These are phyloP conservation scores for Atherinomorus stipes DNA, from an alignment of 2,113 vertebrate genomes.

Conservation along the genomic window DNA sequence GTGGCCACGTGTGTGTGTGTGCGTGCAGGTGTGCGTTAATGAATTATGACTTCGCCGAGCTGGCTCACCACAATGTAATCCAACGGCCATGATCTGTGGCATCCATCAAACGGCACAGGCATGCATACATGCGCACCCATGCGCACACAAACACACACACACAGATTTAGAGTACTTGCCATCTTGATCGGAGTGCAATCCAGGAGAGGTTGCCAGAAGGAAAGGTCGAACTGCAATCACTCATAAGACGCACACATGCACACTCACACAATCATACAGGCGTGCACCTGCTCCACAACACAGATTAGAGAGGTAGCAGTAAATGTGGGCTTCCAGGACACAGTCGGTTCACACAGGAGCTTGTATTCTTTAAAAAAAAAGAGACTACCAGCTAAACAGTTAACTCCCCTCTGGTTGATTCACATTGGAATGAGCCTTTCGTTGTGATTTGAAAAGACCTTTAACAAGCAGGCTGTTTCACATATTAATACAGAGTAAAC, in stretches of 20 bases:
- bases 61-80: slow-evolving; percentile 57
- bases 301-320: slow-evolving; percentile 24
- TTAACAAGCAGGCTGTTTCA: no score
- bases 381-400: background rate
- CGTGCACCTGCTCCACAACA: slow-evolving; percentile 61
- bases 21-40: slow-evolving; percentile 35
- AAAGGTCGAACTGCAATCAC: slow-evolving; percentile 70
- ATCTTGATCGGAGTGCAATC: slow-evolving; percentile 70
- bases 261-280: slow-evolving; percentile 20
- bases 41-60: slow-evolving; percentile 60
- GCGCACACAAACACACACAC: slow-evolving; percentile 4
- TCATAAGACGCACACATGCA: slow-evolving; percentile 44
- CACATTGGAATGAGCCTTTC: background rate
- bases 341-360: slow-evolving; percentile 19
- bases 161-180: slow-evolving; percentile 56
- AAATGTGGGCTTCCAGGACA: slow-evolving; percentile 1
- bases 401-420: background rate
- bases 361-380: background rate
- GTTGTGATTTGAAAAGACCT: no score
- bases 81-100: slow-evolving; percentile 66
- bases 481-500: no score
- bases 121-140: background rate
- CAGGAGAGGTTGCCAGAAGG: slow-evolving; percentile 69
- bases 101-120: slow-evolving; percentile 58
- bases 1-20: slow-evolving; percentile 11